Base-by-base conservation (phyloP, 1,140 invertebrate species). In the Atta colombica region DNA sequence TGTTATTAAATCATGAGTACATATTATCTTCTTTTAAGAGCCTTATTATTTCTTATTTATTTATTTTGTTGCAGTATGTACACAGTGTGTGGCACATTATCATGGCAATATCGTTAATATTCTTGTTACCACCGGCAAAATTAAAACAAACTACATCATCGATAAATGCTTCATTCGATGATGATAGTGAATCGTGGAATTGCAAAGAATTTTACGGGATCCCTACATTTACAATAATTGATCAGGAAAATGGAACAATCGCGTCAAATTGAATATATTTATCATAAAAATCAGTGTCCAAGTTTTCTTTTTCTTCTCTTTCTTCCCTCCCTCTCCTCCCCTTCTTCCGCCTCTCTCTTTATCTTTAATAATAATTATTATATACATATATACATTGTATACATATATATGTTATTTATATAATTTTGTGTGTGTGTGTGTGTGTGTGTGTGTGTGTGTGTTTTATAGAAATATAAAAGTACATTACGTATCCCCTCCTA, bases 71-170 rank as follows among this genome's bases (percentile, higher is more conserved):
- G 92, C 97, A 98, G 94, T 98, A 98, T 92, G 97, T 98, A 2
- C 98, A 99, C 94, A 99, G 98, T 75, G 93, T 97, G 12, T 99
- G 98, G 98, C 98, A 99, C 94, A 96, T 97, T 92, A 96, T 98
- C 25, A 98, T 99, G 94, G 98, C 98, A 7, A 84, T 98, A 1
- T 97, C 97, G 77, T 96, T 99, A 12, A 95, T 98, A 55, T 98
- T 98, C 92, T 94, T 99, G 16, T 95, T 99, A 77, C 98, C 98
- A 1, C 39, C 90, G 28, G 74, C 78, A 12, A 86, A 78, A 60
- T 71, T 89, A 55, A 77, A 90, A 68, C 61, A 81, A 85, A 35
- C 81, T 74, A 53, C 49, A 65, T 86, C 77, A 58, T 60, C 84
- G 49, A 68, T 21, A 68, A 75, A 74, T 18, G 75, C 25, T 49